phyloP scores from a whole-genome alignment of 2,888 invertebrate species.

The Acanthosepion esculentum region DNA sequence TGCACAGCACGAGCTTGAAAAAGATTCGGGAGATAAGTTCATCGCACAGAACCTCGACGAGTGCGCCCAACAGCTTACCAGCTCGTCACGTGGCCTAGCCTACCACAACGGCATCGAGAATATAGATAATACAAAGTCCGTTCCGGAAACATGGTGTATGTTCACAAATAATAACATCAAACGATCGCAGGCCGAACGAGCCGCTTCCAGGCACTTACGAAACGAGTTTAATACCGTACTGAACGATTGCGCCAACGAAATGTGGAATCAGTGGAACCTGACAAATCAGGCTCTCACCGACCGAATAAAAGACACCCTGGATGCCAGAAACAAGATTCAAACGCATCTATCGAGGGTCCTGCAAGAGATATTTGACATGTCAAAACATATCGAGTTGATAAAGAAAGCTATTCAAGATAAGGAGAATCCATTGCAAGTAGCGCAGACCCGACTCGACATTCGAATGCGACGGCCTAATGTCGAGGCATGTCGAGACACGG shows the following conservation, averaged over 20 bases:
- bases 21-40: slow-evolving; percentile 90
- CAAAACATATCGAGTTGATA: slow-evolving; percentile 89
- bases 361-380: slow-evolving; percentile 94
- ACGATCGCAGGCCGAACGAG: slow-evolving; percentile 74
- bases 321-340: slow-evolving; percentile 75
- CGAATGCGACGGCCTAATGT: slow-evolving; percentile 90
- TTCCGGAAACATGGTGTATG: slow-evolving; percentile 75
- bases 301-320: slow-evolving; percentile 73
- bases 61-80: slow-evolving; percentile 64
- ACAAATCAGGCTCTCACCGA: slow-evolving; percentile 74
- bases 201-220: slow-evolving; percentile 73
- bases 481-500: slow-evolving; percentile 90
- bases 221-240: slow-evolving; percentile 72
- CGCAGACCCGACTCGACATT: slow-evolving; percentile 90
- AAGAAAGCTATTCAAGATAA: slow-evolving; percentile 94
- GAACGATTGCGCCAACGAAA: slow-evolving; percentile 74
- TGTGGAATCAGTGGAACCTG: slow-evolving; percentile 75
- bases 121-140: slow-evolving; percentile 72
- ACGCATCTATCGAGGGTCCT: slow-evolving; percentile 79
- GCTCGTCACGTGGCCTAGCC: slow-evolving; percentile 69
- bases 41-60: slow-evolving; percentile 79
- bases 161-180: slow-evolving; percentile 76
- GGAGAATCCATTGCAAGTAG: slow-evolving; percentile 76
- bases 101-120: slow-evolving; percentile 71
- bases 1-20: slow-evolving; percentile 85